Evolutionary conservation across 2,888 invertebrate genomes (phyloP).

Genomic region (Drosophila cyrtoloma): DNA sequence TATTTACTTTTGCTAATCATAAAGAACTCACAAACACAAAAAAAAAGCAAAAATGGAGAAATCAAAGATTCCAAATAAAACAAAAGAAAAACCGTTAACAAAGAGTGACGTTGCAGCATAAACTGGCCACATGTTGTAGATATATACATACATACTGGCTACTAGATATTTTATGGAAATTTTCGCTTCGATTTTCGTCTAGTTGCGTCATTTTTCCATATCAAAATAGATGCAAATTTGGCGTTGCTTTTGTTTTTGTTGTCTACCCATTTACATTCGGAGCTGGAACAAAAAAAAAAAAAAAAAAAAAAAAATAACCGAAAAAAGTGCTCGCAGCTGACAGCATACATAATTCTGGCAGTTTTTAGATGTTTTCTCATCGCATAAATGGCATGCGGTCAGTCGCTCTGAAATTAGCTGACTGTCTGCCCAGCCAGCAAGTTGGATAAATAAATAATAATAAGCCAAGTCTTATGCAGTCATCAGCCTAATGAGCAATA

Average conservation of each 20-base stretch:
- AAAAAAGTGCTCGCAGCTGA: conserved; percentile 20
- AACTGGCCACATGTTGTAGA: conserved; percentile 49
- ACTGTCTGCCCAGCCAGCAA: conserved; percentile 16
- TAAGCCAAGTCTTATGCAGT: conserved; percentile 33
- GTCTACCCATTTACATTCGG: conserved; percentile 47
- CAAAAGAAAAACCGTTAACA: conserved; percentile 14
- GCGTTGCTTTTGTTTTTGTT: conserved; percentile 25
- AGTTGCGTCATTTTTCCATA: conserved; percentile 57
- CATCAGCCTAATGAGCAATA: conserved; percentile 49
- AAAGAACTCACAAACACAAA: not conserved
- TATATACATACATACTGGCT: conserved; percentile 16
- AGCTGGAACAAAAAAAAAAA: conserved; percentile 21
- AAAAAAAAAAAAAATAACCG: not conserved
- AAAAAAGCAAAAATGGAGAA: conserved; percentile 1
- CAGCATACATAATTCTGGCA: conserved; percentile 23
- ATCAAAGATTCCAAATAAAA: conserved; percentile 40
- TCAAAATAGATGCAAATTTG: conserved; percentile 53
- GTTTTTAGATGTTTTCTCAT: conserved; percentile 37
- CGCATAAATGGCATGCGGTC: conserved; percentile 43
- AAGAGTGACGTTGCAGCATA: conserved; percentile 31
- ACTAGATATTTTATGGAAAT: conserved; percentile 27
- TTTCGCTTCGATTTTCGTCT: conserved; percentile 29
- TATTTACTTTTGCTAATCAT: conserved; percentile 36
- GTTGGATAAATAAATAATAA: conserved; percentile 46
- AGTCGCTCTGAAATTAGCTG: conserved; percentile 44